phyloP scores from a whole-genome alignment of 2,113 vertebrate genomes.

The Ahaetulla prasina region DNA sequence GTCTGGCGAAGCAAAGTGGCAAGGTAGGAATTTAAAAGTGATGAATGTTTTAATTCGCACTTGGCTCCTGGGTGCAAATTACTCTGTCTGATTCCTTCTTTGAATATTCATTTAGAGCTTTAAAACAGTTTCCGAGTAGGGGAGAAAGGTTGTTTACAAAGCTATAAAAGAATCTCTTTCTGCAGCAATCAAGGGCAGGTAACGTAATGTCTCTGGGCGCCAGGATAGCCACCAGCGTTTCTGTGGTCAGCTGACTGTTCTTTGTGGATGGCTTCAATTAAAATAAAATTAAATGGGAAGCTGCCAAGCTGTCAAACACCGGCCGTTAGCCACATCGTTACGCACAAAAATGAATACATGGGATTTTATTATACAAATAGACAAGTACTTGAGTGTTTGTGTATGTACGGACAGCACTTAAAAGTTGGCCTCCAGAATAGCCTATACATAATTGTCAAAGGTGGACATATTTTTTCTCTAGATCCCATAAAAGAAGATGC shows the following conservation, averaged over 20 bases:
- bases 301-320: neutral
- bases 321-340: neutral
- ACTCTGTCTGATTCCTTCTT: neutral
- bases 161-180: neutral
- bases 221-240: neutral
- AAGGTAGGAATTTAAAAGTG: neutral
- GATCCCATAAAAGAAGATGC: neutral
- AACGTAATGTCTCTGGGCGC: neutral
- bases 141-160: neutral
- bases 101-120: neutral
- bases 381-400: neutral
- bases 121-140: neutral
- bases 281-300: neutral
- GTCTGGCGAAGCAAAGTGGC: neutral
- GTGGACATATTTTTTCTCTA: neutral
- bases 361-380: neutral
- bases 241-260: neutral
- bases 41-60: slow-evolving; percentile 13
- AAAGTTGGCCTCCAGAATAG: neutral
- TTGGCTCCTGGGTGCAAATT: slow-evolving; percentile 13
- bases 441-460: neutral
- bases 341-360: neutral
- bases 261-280: neutral
- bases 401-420: neutral
- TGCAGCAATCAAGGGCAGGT: neutral